phyloP scores from a whole-genome alignment of 2,113 vertebrate species.

The Mesitornis unicolor region DNA sequence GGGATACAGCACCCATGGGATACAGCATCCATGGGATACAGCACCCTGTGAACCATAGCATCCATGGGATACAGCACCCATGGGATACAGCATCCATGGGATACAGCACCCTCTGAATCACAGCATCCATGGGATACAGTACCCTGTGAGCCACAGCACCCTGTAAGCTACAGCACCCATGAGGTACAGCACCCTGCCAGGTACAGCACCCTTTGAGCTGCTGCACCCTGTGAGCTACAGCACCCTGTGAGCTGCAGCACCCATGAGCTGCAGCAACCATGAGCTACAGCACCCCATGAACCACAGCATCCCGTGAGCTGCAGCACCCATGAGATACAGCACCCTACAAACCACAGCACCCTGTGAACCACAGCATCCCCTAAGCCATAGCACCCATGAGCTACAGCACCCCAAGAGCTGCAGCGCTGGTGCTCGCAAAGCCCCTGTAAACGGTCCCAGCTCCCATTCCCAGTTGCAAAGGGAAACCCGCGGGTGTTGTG shows the following conservation, averaged over 20 bases:
- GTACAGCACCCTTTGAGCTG: rapidly evolving
- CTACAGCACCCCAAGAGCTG: not conserved
- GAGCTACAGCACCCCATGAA: rapidly evolving
- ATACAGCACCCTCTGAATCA: too few species aligned
- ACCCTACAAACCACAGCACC: not conserved
- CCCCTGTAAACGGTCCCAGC: not conserved
- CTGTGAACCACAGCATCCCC: rapidly evolving
- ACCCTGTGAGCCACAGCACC: rapidly evolving
- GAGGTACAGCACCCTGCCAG: not conserved
- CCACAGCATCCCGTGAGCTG: not conserved
- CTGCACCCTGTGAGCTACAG: rapidly evolving
- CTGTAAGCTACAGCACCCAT: not conserved
- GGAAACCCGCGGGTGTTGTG: rapidly evolving
- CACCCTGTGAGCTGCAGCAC: not conserved
- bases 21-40: rapidly evolving
- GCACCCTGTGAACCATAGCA: rapidly evolving
- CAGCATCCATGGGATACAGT: not conserved
- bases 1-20: not conserved
- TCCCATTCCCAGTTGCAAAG: not conserved
- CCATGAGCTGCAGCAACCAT: not conserved
- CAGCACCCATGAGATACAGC: too few species aligned
- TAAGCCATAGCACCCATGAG: too few species aligned
- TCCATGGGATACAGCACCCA: rapidly evolving
- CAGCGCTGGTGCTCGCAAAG: not conserved
- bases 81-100: too few species aligned